Evolutionary conservation across 2,113 vertebrate genomes (phyloP).

Genomic region (Zonotrichia leucophrys): DNA sequence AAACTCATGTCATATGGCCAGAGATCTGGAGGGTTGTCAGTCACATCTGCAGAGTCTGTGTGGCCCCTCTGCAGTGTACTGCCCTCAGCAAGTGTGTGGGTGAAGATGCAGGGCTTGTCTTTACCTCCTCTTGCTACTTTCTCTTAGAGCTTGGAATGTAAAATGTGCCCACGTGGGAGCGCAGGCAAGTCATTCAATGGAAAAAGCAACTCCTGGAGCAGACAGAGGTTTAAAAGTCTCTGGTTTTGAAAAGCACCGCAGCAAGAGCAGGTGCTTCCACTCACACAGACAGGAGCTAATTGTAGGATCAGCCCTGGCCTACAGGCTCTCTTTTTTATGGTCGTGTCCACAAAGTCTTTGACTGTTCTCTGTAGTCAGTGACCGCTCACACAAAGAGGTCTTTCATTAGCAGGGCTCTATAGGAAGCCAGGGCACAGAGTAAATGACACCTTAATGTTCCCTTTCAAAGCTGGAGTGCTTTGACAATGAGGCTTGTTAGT

Average conservation of each 20-base stretch:
- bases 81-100: not conserved
- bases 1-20: accelerated
- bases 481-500: slow-evolving; percentile 63
- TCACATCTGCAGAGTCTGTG: not conserved
- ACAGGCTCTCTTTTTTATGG: slow-evolving; percentile 53
- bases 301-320: slow-evolving; percentile 55
- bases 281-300: slow-evolving; percentile 62
- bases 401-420: slow-evolving; percentile 70
- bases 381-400: slow-evolving; percentile 69
- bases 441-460: slow-evolving; percentile 78
- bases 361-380: slow-evolving; percentile 64
- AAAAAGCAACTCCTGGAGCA: slow-evolving; percentile 13
- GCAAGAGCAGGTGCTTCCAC: slow-evolving; percentile 63
- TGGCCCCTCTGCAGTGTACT: not conserved
- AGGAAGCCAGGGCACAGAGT: slow-evolving; percentile 65
- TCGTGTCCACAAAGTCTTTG: slow-evolving; percentile 41
- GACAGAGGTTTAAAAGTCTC: not conserved
- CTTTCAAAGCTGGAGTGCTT: slow-evolving; percentile 69
- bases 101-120: not conserved
- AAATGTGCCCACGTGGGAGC: not conserved
- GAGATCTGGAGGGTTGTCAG: not conserved
- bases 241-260: slow-evolving; percentile 32
- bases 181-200: not conserved
- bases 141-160: not conserved
- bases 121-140: not conserved